These are phyloP conservation scores for Echiichthys vipera DNA, from an alignment of 2,797 vertebrate genomes.

Conservation along the genomic window DNA sequence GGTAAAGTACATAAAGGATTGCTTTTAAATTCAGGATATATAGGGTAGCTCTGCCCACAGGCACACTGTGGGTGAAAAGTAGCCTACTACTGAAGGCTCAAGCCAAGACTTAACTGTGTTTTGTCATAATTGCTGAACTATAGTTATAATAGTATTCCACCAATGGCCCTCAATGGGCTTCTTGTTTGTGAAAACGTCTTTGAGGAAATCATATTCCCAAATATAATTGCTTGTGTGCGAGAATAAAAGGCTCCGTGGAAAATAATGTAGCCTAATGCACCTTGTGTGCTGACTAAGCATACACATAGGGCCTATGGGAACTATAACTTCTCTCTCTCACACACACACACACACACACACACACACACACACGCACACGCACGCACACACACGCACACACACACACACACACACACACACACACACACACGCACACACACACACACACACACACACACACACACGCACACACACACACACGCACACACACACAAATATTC, in stretches of 20 bases:
- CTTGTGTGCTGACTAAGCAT: not conserved
- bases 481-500: not conserved
- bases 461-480: not conserved
- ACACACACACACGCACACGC: not conserved
- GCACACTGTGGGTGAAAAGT: not conserved
- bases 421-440: too few species aligned
- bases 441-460: too few species aligned
- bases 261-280: not conserved
- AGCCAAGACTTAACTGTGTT: not conserved
- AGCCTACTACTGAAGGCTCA: not conserved
- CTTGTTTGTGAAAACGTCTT: not conserved
- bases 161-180: not conserved
- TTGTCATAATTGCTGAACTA: not conserved
- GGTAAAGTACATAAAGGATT: not conserved
- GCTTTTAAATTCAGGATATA: not conserved
- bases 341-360: not conserved
- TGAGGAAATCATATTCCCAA: not conserved
- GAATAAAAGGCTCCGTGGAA: not conserved
- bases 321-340: too few species aligned
- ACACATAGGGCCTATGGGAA: too few species aligned
- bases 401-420: too few species aligned
- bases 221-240: not conserved
- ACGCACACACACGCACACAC: too few species aligned
- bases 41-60: not conserved
- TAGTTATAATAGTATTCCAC: conserved; percentile 1